Evolutionary conservation across 2,888 invertebrate genomes (phyloP).

Genomic region (Catocala sponsa): DNA sequence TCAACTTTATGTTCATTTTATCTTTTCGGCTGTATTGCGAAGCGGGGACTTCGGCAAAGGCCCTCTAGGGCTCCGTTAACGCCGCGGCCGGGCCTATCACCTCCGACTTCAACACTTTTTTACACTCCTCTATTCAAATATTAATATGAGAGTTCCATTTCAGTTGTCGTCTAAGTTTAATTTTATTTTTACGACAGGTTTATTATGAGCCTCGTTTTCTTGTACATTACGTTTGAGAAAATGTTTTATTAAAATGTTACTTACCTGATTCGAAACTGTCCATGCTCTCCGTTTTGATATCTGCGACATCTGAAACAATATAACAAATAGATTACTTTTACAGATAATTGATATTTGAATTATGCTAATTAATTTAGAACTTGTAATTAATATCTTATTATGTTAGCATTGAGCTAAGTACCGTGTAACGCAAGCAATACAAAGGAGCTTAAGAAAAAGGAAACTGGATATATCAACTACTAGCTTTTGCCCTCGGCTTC

Average conservation of each 20-base stretch:
- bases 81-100: constrained; percentile 76
- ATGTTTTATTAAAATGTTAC: constrained; percentile 58
- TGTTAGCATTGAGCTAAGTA: no score
- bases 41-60: constrained; percentile 81
- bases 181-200: constrained; percentile 59
- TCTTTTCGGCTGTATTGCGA: constrained; percentile 86
- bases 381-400: no score
- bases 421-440: no score
- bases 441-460: no score
- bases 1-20: constrained; percentile 88
- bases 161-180: constrained; percentile 62
- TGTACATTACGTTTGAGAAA: constrained; percentile 24
- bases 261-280: constrained; percentile 85
- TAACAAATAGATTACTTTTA: neutral
- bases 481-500: no score
- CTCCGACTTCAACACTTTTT: constrained; percentile 78
- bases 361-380: no score
- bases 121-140: constrained; percentile 83
- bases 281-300: constrained; percentile 83
- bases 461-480: no score
- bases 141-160: constrained; percentile 69
- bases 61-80: constrained; percentile 86
- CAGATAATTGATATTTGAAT: no score
- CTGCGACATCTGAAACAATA: constrained; percentile 78
- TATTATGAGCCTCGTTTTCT: constrained; percentile 41